Evolutionary conservation across 2,888 invertebrate genomes (phyloP).

Genomic region (Parelbella ahira): DNA sequence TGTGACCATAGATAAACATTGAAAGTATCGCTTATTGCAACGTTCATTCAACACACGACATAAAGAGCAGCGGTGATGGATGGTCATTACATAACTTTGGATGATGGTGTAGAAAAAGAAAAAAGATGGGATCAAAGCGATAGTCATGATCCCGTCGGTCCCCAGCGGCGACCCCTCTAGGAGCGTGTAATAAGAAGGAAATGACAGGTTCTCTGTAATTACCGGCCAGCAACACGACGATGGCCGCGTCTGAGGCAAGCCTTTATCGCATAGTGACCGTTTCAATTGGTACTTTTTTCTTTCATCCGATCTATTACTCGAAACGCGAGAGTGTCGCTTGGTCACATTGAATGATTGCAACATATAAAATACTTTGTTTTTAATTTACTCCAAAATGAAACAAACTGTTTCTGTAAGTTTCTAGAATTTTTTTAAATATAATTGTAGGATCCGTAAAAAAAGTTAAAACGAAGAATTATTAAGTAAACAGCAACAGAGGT

Average conservation of each 20-base stretch:
- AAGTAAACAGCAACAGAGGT: too few relatives aligned
- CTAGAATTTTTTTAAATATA: too few relatives aligned
- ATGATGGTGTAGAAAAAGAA: conserved; percentile 21
- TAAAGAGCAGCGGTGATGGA: conserved; percentile 28
- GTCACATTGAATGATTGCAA: too few relatives aligned
- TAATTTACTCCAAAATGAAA: too few relatives aligned
- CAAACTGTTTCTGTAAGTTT: too few relatives aligned
- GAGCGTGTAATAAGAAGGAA: conserved; percentile 28
- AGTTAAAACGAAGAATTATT: too few relatives aligned
- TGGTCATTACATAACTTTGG: conserved; percentile 26
- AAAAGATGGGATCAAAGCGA: conserved; percentile 29
- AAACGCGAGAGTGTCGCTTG: too few relatives aligned
- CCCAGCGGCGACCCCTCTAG: conserved; percentile 26
- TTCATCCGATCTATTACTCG: too few relatives aligned
- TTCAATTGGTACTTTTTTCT: too few relatives aligned
- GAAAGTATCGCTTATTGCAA: conserved; percentile 24
- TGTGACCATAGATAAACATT: conserved; percentile 21
- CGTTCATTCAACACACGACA: conserved; percentile 19
- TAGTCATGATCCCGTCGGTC: conserved; percentile 26
- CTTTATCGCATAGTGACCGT: too few relatives aligned
- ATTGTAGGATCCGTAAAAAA: too few relatives aligned
- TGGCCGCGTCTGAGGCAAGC: conserved; percentile 25
- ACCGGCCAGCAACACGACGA: conserved; percentile 17
- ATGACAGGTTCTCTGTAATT: conserved; percentile 33
- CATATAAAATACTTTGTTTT: too few relatives aligned